Evolutionary conservation across 2,797 vertebrate species (phyloP).

Genomic region (Odontamblyopus rebecca): DNA sequence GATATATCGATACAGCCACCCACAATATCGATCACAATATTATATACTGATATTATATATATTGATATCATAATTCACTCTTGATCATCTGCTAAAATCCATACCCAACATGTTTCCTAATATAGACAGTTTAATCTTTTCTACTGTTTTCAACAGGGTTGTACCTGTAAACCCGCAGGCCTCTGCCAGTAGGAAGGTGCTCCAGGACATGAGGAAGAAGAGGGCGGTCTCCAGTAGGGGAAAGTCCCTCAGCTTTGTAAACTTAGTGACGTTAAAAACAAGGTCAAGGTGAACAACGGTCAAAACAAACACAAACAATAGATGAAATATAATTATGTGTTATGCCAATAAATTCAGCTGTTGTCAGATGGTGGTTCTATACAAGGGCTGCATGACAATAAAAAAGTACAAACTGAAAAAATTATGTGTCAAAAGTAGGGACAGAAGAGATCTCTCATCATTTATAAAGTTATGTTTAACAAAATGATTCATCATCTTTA

Average conservation of each 20-base stretch:
- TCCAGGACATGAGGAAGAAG: conserved; percentile 99
- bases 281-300: conserved; percentile 56
- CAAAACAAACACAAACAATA: conserved; percentile 2
- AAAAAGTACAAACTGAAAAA: background rate
- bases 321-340: background rate
- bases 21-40: no score
- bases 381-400: background rate
- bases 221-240: conserved; percentile 92
- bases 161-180: conserved; percentile 94
- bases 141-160: background rate
- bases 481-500: background rate
- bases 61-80: no score
- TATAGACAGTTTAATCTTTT: background rate
- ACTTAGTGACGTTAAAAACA: conserved; percentile 90
- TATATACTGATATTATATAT: no score
- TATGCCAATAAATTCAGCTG: background rate
- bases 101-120: background rate
- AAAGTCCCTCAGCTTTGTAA: conserved; percentile 95
- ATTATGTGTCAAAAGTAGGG: background rate
- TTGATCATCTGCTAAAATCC: background rate
- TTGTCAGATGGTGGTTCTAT: background rate
- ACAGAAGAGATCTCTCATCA: background rate
- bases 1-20: no score
- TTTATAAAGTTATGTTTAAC: background rate
- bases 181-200: conserved; percentile 95